Conservation (phyloP, 2,797 vertebrate species). For the Siniperca undulata region DNA sequence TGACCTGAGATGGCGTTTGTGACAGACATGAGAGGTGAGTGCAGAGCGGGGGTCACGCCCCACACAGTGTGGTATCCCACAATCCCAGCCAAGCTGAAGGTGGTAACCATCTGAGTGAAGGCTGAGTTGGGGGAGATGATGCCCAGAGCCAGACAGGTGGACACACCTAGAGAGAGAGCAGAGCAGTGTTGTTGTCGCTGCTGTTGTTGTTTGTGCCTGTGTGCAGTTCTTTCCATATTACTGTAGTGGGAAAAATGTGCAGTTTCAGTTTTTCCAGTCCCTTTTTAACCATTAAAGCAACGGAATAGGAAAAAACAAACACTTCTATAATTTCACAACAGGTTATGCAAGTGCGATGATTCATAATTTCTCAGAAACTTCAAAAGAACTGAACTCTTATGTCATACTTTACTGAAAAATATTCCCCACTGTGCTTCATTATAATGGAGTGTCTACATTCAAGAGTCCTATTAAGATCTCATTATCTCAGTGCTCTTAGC, state of each 20-base stretch:
- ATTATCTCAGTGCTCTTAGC: background rate
- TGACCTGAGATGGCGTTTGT: conserved; percentile 91
- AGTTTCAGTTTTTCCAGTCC: background rate
- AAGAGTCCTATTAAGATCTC: conserved; percentile 10
- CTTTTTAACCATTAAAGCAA: conserved; percentile 13
- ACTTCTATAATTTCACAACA: conserved; percentile 11
- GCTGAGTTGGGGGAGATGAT: conserved; percentile 84
- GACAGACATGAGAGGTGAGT: conserved; percentile 87
- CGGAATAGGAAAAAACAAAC: background rate
- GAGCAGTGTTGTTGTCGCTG: conserved; percentile 2
- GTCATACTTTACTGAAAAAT: conserved; percentile 1
- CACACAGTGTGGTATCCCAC: conserved; percentile 88
- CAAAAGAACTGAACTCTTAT: background rate
- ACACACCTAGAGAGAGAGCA: conserved; percentile 72
- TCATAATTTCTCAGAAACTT: conserved; percentile 38
- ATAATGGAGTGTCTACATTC: background rate
- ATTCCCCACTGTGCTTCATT: conserved; percentile 5
- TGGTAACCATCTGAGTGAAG: conserved; percentile 89
- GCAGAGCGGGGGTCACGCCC: conserved; percentile 87
- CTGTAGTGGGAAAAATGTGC: conserved; percentile 4
- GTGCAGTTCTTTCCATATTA: background rate
- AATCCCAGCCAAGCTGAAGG: conserved; percentile 86
- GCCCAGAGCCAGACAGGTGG: conserved; percentile 83
- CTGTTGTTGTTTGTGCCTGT: background rate
- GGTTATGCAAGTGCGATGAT: conserved; percentile 30